Conservation (phyloP, 2,113 vertebrate genomes). For the Hypomesus transpacificus region DNA sequence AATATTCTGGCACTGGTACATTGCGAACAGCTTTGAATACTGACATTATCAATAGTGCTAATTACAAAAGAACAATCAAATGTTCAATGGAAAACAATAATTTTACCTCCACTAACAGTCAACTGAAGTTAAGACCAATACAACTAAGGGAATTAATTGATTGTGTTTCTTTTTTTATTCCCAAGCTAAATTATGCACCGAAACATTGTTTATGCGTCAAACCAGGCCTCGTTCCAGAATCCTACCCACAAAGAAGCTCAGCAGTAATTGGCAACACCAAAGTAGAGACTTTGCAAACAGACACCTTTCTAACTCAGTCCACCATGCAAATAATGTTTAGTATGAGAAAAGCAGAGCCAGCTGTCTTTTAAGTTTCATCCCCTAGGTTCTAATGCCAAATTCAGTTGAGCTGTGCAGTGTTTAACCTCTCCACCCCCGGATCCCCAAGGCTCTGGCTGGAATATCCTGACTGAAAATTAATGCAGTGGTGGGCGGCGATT, state of each 20-base stretch:
- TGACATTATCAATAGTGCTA: slow-evolving; percentile 6
- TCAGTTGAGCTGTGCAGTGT: slow-evolving; percentile 58
- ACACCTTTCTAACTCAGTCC: slow-evolving; percentile 49
- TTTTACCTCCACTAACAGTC: slow-evolving; percentile 37
- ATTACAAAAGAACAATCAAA: slow-evolving; percentile 33
- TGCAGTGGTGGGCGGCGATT: slow-evolving; percentile 46
- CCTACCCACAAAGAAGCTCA: slow-evolving; percentile 57
- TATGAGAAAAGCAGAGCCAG: slow-evolving; percentile 16
- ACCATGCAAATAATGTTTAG: slow-evolving; percentile 45
- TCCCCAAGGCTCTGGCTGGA: slow-evolving; percentile 52
- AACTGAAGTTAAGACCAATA: slow-evolving; percentile 49
- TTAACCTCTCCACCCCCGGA: slow-evolving; percentile 63
- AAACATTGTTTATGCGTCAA: slow-evolving; percentile 69
- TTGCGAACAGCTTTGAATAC: neutral
- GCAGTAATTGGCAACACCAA: slow-evolving; percentile 68
- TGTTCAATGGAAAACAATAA: slow-evolving; percentile 38
- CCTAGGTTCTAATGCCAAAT: slow-evolving; percentile 55
- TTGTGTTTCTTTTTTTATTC: slow-evolving; percentile 37
- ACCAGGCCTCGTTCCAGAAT: slow-evolving; percentile 58
- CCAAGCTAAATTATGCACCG: slow-evolving; percentile 59
- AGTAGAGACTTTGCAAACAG: slow-evolving; percentile 45
- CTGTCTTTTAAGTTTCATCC: slow-evolving; percentile 52
- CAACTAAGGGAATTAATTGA: slow-evolving; percentile 46
- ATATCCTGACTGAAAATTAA: slow-evolving; percentile 57
- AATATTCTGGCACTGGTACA: slow-evolving; percentile 7